phyloP scores from a whole-genome alignment of 2,888 invertebrate species.

The Chloroclysta siterata region DNA sequence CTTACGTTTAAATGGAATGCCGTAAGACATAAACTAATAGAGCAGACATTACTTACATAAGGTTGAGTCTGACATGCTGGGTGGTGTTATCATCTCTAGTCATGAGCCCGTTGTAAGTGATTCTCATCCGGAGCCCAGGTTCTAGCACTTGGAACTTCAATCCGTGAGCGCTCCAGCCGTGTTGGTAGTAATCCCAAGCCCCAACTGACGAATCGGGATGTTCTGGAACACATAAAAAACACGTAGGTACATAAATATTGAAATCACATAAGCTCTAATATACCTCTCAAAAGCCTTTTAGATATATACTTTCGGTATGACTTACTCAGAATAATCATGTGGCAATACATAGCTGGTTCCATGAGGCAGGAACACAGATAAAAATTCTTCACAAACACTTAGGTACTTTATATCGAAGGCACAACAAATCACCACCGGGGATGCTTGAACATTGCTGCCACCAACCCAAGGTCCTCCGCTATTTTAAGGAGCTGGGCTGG shows the following conservation, averaged over 20 bases:
- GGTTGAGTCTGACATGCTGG: conserved; percentile 79
- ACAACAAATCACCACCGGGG: too few relatives aligned
- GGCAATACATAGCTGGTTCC: conserved; percentile 64
- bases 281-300: too few relatives aligned
- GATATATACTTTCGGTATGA: too few relatives aligned
- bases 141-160: conserved; percentile 87
- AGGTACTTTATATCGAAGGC: too few relatives aligned
- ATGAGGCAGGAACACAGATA: too few relatives aligned
- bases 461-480: too few relatives aligned
- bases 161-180: conserved; percentile 84
- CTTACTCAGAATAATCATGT: conserved; percentile 64
- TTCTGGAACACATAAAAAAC: conserved; percentile 54
- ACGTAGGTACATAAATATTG: too few relatives aligned
- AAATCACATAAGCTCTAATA: too few relatives aligned
- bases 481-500: too few relatives aligned
- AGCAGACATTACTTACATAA: conserved; percentile 80
- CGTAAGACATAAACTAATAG: neutral
- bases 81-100: conserved; percentile 67
- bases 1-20: too few relatives aligned
- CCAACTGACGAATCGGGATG: conserved; percentile 81
- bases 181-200: conserved; percentile 59
- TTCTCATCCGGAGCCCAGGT: conserved; percentile 85
- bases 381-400: too few relatives aligned
- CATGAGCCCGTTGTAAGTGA: conserved; percentile 89
- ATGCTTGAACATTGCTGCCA: too few relatives aligned